Percentiles rank a stretch among this genome's conserved stretches.
These are phyloP conservation scores for Mimachlamys varia DNA, from an alignment of 2,888 invertebrate genomes.

Conservation along the genomic window DNA sequence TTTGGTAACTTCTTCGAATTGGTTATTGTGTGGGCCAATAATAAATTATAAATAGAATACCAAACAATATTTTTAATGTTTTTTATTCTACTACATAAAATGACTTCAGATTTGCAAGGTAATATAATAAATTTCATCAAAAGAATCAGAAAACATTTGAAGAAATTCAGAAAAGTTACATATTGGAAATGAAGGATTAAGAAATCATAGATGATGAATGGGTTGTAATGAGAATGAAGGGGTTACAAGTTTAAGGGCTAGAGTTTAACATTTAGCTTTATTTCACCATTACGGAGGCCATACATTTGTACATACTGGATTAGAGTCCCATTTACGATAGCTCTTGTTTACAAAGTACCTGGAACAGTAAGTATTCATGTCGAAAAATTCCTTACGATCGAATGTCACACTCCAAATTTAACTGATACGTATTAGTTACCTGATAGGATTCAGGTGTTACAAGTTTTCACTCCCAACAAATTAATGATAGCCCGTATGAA, in stretches of 20 bases:
- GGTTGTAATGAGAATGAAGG: background rate
- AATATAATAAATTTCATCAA: background rate
- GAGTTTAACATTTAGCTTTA: background rate
- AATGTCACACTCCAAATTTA: slow-evolving; percentile 24
- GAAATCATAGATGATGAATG: background rate
- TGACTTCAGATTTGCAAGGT: background rate
- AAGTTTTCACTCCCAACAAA: slow-evolving; percentile 26
- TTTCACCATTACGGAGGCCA: background rate
- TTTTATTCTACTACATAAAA: too few relatives aligned
- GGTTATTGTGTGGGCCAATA: too few relatives aligned
- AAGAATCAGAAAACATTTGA: background rate
- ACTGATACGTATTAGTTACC: slow-evolving; percentile 20
- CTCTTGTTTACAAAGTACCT: background rate
- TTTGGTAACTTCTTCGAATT: too few relatives aligned
- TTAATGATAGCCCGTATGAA: slow-evolving; percentile 17
- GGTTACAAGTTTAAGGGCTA: too few relatives aligned
- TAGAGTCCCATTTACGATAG: background rate
- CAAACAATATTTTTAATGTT: too few relatives aligned
- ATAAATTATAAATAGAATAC: too few relatives aligned
- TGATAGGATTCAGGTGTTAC: slow-evolving; percentile 36
- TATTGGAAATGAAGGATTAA: background rate
- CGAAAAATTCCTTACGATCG: background rate
- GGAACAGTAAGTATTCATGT: background rate
- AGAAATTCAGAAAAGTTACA: background rate
- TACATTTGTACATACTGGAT: background rate